Conservation (phyloP, 2,888 invertebrate species). For the Strigamia maritima region DNA sequence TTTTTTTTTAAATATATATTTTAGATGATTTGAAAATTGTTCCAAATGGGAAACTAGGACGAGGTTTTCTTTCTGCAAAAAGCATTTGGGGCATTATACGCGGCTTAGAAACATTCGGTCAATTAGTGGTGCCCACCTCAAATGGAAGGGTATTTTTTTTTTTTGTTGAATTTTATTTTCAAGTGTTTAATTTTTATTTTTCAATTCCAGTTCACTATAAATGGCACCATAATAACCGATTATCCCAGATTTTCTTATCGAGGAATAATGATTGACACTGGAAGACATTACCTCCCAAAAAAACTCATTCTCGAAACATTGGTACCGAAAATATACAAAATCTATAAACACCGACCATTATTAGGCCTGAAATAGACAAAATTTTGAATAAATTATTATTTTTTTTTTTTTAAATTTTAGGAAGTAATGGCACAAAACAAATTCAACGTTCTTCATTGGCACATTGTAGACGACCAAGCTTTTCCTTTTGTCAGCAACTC, state of each 20-base stretch:
- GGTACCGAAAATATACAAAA: slow-evolving; percentile 35
- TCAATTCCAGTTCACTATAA: slow-evolving; percentile 67
- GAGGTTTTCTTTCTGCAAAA: slow-evolving; percentile 49
- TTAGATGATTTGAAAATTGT: slow-evolving; percentile 49
- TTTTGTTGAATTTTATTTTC: no score
- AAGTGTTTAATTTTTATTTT: no score
- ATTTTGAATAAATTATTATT: no score
- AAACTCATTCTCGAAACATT: slow-evolving; percentile 57
- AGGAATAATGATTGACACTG: slow-evolving; percentile 83
- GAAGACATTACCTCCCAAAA: slow-evolving; percentile 78
- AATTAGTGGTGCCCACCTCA: slow-evolving; percentile 61
- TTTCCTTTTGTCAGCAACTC: slow-evolving; percentile 79
- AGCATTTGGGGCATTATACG: slow-evolving; percentile 79
- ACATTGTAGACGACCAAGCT: slow-evolving; percentile 87
- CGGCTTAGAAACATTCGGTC: slow-evolving; percentile 82
- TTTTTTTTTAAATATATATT: no score
- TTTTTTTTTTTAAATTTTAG: no score
- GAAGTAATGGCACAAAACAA: slow-evolving; percentile 89
- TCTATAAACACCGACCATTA: no score
- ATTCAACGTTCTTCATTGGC: slow-evolving; percentile 92
- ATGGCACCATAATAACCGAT: slow-evolving; percentile 68
- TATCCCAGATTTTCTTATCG: slow-evolving; percentile 81
- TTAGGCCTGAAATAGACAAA: no score
- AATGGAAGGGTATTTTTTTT: slow-evolving; percentile 50
- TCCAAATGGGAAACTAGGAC: slow-evolving; percentile 46